Conservation (phyloP, 2,797 vertebrate species). For the Lutjanus campechanus region DNA sequence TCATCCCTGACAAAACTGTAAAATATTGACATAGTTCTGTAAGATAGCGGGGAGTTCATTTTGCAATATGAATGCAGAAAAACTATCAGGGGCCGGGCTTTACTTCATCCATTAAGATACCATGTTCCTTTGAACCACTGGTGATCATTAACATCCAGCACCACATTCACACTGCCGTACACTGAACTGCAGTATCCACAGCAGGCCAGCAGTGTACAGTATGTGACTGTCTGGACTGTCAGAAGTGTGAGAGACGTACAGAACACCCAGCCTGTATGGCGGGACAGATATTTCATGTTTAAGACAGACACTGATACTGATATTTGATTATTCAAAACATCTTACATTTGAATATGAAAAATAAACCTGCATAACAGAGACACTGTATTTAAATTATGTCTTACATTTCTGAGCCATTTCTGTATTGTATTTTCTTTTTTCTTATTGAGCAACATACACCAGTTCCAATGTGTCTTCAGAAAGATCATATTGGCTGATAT, state of each 20-base stretch:
- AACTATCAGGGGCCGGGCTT: not conserved
- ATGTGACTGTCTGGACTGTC: not conserved
- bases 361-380: not conserved
- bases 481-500: too few relatives aligned
- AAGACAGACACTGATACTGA: not conserved
- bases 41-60: not conserved
- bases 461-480: too few relatives aligned
- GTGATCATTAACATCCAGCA: not conserved
- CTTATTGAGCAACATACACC: not conserved
- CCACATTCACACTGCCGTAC: not conserved
- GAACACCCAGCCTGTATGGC: not conserved
- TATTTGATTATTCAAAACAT: too few relatives aligned
- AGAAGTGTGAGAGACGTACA: not conserved
- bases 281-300: not conserved
- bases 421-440: not conserved
- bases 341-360: not conserved
- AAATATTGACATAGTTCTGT: not conserved
- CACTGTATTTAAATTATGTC: not conserved
- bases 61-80: too few relatives aligned
- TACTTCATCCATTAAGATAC: not conserved
- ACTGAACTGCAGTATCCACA: not conserved
- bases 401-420: not conserved
- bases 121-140: not conserved
- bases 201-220: not conserved
- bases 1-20: not conserved